A percentile compares a stretch with the other conserved stretches of the same genome.
Conservation (phyloP, 2,888 invertebrate species). For the Drosophila vallismaia region DNA sequence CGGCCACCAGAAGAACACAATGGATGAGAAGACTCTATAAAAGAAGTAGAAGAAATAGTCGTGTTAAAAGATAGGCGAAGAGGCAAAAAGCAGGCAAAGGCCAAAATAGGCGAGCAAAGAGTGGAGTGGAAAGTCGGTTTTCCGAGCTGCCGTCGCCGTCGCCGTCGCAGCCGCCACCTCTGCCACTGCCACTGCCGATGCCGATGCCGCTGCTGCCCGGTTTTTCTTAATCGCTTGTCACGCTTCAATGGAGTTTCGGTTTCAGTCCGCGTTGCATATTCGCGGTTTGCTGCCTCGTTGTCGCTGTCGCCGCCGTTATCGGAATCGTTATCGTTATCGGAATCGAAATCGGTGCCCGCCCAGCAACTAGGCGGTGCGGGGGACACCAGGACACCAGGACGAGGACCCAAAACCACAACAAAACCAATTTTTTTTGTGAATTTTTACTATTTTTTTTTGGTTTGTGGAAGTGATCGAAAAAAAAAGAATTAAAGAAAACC, state of each 20-base stretch:
- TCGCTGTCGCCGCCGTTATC: conserved; percentile 39
- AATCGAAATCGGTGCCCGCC: conserved; percentile 25
- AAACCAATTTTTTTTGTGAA: conserved; percentile 2
- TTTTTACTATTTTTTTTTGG: conserved; percentile 25
- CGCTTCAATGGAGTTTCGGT: conserved; percentile 80
- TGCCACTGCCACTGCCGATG: background rate
- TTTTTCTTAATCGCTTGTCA: conserved; percentile 61
- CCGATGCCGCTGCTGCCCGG: background rate
- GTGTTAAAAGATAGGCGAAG: conserved; percentile 3
- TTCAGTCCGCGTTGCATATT: conserved; percentile 60
- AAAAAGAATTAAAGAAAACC: conserved; percentile 4
- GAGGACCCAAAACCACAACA: background rate
- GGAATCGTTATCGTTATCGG: conserved; percentile 40
- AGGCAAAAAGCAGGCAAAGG: background rate
- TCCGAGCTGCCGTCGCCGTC: conserved; percentile 2
- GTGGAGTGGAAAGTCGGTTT: conserved; percentile 28
- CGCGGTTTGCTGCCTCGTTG: conserved; percentile 30
- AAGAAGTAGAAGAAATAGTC: background rate
- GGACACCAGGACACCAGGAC: background rate
- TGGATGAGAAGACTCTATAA: conserved; percentile 5
- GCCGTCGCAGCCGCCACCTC: too few species aligned
- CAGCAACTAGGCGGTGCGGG: conserved; percentile 17
- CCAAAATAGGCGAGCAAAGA: conserved; percentile 20
- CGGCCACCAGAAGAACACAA: conserved; percentile 13
- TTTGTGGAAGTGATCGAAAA: background rate